A percentile compares a stretch with the other conserved stretches of the same genome.
Conservation (phyloP, 2,888 invertebrate species). For the Latrodectus hesperus region DNA sequence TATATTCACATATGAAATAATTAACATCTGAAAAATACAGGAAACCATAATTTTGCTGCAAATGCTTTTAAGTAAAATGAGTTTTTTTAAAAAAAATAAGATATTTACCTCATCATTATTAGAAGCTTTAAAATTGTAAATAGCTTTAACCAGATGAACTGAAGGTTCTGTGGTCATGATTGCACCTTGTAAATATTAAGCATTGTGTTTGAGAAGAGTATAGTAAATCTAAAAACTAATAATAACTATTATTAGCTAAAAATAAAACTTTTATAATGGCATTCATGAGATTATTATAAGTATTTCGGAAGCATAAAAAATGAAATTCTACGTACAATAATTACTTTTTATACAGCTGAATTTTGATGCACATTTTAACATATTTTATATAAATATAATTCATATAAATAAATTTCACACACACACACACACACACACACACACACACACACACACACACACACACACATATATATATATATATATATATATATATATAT, state of each 20-base stretch:
- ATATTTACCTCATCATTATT: conserved; percentile 94
- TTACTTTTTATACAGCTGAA: no score
- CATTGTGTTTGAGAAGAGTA: conserved; percentile 4
- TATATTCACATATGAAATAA: background rate
- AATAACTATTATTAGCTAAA: background rate
- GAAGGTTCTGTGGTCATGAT: conserved; percentile 68
- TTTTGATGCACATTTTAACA: no score
- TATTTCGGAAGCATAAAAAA: no score
- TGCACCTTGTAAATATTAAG: background rate
- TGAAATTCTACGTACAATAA: no score
- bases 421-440: no score
- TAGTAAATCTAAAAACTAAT: background rate
- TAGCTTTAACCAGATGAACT: conserved; percentile 83
- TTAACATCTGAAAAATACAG: background rate
- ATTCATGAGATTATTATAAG: no score
- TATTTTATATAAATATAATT: no score
- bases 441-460: no score
- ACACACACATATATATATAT: no score
- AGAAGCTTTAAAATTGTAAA: conserved; percentile 94
- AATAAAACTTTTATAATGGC: no score
- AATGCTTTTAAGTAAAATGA: background rate
- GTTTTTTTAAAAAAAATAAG: background rate
- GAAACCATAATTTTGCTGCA: background rate
- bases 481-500: no score
- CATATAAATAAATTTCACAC: no score